Conservation (phyloP, 2,797 vertebrate genomes). For the Coluber constrictor region DNA sequence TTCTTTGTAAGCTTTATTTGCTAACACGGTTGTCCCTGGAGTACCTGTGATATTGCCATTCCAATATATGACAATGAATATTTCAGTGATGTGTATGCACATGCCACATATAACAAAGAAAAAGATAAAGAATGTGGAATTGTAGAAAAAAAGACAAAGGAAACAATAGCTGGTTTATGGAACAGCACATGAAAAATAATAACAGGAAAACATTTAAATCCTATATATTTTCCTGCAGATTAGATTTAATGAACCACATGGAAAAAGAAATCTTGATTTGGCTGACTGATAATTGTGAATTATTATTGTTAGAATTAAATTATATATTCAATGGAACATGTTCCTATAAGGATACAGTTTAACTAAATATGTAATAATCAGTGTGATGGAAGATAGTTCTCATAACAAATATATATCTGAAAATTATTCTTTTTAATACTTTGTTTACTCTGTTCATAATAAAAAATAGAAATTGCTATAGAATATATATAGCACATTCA, state of each 20-base stretch:
- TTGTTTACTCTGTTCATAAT: neutral
- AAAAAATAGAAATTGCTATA: conserved; percentile 20
- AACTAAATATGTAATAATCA: neutral
- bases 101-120: conserved; percentile 43
- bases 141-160: conserved; percentile 58
- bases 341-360: neutral
- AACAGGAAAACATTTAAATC: neutral
- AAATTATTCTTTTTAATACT: conserved; percentile 5
- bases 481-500: conserved; percentile 2
- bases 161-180: conserved; percentile 66
- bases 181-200: conserved; percentile 61
- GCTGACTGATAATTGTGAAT: conserved; percentile 34
- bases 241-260: conserved; percentile 19
- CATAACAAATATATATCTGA: neutral
- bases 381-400: neutral
- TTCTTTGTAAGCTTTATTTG: conserved; percentile 34
- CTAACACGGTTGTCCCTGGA: conserved; percentile 60
- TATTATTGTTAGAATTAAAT: neutral
- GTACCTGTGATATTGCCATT: conserved; percentile 66
- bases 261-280: conserved; percentile 35
- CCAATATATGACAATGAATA: conserved; percentile 69
- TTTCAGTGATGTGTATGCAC: conserved; percentile 62
- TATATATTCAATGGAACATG: neutral
- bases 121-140: conserved; percentile 58
- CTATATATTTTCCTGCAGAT: neutral